A percentile compares a stretch with the other conserved stretches of the same genome.
These are phyloP conservation scores for Leptopilina boulardi DNA, from an alignment of 1,140 invertebrate genomes.

Conservation along the genomic window DNA sequence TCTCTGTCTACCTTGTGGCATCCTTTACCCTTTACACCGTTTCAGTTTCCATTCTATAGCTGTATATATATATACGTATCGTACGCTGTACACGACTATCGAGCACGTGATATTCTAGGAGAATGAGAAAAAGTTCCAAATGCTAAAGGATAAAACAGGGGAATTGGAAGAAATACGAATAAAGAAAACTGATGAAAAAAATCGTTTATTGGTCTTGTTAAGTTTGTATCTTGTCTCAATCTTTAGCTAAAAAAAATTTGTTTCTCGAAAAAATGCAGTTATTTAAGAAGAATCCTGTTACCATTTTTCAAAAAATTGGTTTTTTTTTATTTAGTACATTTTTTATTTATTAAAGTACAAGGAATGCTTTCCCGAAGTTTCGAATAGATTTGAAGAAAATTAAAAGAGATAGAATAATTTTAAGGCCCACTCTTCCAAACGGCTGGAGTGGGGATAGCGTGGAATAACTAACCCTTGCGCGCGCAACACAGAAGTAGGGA, in stretches of 20 bases:
- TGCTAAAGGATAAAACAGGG: not conserved
- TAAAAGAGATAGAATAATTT: too few species aligned
- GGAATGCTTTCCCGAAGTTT: too few species aligned
- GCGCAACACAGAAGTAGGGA: too few species aligned
- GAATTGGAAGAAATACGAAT: not conserved
- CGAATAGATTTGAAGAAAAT: too few species aligned
- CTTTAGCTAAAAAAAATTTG: not conserved
- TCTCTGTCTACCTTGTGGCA: too few species aligned
- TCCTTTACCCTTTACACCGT: not conserved
- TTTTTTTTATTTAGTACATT: too few species aligned
- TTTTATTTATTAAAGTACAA: too few species aligned
- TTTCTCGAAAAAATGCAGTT: not conserved
- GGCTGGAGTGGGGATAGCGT: too few species aligned
- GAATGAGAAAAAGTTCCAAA: not conserved
- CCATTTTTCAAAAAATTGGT: too few species aligned
- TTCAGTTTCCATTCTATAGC: not conserved
- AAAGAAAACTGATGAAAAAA: not conserved
- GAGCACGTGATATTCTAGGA: not conserved
- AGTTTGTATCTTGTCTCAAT: not conserved
- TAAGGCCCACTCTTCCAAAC: too few species aligned
- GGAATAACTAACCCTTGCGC: too few species aligned
- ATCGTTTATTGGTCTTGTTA: slow-evolving; percentile 10
- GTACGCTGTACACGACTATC: not conserved
- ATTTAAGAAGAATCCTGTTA: not conserved
- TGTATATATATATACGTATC: too few species aligned